Evolutionary conservation across 2,113 vertebrate genomes (phyloP), one percentile per base, ranked within the genome.

Genomic region (Oreamnos americanus): DNA sequence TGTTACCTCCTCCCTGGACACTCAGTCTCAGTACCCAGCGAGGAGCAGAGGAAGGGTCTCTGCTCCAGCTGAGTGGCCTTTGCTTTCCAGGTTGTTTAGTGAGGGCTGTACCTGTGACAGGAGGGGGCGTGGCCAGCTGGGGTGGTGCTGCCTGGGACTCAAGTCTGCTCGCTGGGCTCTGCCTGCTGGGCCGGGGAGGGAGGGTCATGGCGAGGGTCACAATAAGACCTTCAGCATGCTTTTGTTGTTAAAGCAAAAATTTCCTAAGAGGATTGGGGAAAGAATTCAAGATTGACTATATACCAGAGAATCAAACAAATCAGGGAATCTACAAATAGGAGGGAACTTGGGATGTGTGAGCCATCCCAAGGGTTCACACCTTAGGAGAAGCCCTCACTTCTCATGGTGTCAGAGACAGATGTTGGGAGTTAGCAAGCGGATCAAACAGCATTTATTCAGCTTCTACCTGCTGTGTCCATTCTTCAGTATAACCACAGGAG

Each of bases 401-500:
- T n/a, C 21, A 62, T 17, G 43, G 91, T 47, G 25, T 58, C 88
- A 90, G 62, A 79, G 86, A 88, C 6, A 28, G 93, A 94, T 79
- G 55, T 71, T 33, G 79, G 82, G 90, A 94, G 55, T 55, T 9
- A 47, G 74, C 43, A n/a, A 21, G 76, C 21, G 23, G 26, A 67
- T 36, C n/a, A 10, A 90, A 74, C 83, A 39, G 16, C 21, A 28
- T 16, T 82, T 58, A 62, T 15, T 89, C 90, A 92, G 53, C 43
- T 49, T 67, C 43, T 36, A 84, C 79, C 53, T 89, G 76, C 67
- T 78, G 28, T 55, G 76, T 47, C 90, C 62, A 7, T 28, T 12
- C 51, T 93, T 87, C 71, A 96, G 4, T 79, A 83, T 33, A 95
- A 93, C 83, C 71, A 53, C 4, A 12, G 62, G 76, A 28, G 21